These are phyloP conservation scores for Oscarella lobularis DNA, from an alignment of 37 sponge, comb jelly and placozoan genomes.

Conservation along the genomic window DNA sequence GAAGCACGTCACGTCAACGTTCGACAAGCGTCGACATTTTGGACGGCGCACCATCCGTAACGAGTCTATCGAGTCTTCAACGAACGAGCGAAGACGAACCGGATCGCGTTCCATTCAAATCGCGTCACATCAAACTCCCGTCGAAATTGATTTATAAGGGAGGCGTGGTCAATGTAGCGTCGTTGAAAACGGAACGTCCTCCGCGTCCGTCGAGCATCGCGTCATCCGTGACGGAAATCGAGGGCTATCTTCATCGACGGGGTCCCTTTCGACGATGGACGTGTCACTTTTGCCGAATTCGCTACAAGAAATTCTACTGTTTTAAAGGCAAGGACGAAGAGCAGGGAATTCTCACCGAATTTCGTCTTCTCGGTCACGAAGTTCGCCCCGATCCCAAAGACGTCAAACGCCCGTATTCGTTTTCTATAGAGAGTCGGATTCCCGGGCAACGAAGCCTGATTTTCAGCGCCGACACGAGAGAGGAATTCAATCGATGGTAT, in stretches of 20 bases:
- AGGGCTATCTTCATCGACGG: not conserved
- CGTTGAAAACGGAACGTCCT: not conserved
- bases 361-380: not conserved
- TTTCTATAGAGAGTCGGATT: not conserved
- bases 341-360: not conserved
- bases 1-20: too few species aligned
- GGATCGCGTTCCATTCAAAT: too few species aligned
- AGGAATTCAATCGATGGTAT: not conserved
- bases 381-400: not conserved
- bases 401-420: not conserved
- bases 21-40: too few species aligned
- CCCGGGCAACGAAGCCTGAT: not conserved
- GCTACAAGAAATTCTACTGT: not conserved
- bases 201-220: not conserved
- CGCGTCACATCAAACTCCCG: too few species aligned
- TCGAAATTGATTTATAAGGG: too few species aligned
- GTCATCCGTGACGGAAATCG: not conserved
- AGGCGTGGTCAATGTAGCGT: too few species aligned
- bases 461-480: not conserved
- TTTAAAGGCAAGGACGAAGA: not conserved
- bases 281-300: not conserved
- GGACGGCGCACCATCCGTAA: too few species aligned
- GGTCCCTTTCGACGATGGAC: not conserved
- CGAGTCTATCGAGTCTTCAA: too few species aligned
- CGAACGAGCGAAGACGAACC: too few species aligned